These are phyloP conservation scores for Helarctos malayanus DNA, from an alignment of 2,797 vertebrate genomes.

Conservation along the genomic window DNA sequence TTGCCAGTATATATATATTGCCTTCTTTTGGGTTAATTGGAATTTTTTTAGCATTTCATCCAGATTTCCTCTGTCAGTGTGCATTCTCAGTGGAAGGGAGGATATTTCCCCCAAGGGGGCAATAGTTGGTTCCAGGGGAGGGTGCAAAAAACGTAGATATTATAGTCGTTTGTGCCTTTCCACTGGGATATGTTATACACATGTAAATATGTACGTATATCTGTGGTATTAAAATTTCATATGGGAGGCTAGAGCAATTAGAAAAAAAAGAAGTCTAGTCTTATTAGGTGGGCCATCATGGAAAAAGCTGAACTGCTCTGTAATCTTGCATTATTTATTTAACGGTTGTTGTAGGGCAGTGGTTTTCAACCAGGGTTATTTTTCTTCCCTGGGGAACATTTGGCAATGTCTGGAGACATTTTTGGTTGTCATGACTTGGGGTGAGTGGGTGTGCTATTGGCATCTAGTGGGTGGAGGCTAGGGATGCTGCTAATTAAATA, in stretches of 20 bases:
- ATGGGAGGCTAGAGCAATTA: background rate
- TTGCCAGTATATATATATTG: too few relatives aligned
- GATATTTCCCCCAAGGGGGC: too few relatives aligned
- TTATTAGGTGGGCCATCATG: background rate
- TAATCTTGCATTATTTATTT: background rate
- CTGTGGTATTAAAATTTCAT: background rate
- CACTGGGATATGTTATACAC: background rate
- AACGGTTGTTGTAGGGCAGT: background rate
- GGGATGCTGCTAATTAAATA: background rate
- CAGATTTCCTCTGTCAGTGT: background rate
- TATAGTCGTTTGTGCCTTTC: background rate
- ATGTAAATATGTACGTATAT: background rate
- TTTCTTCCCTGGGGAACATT: background rate
- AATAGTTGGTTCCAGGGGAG: background rate
- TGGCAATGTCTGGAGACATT: background rate
- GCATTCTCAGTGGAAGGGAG: background rate
- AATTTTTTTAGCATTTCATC: background rate
- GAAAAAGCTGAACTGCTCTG: background rate
- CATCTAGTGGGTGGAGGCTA: background rate
- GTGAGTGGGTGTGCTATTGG: background rate
- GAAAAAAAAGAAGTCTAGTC: background rate
- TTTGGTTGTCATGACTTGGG: background rate
- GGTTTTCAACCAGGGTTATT: background rate
- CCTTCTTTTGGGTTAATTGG: background rate
- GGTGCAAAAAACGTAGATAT: background rate